Conservation (phyloP, 2,888 invertebrate species). For the Ornithoptera alexandrae region DNA sequence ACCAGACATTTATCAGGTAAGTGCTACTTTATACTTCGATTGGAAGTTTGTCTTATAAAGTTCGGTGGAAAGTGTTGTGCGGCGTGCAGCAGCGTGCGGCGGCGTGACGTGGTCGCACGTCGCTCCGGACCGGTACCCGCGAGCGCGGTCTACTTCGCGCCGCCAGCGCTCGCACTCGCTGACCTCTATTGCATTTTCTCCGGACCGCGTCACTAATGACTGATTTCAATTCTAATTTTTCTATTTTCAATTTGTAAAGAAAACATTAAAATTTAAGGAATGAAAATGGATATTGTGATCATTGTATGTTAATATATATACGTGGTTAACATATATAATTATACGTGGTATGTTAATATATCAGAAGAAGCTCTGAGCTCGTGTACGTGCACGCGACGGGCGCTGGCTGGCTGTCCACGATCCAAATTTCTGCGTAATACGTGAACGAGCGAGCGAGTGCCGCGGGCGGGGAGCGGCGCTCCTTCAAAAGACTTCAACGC, state of each 20-base stretch:
- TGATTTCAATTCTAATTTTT: no score
- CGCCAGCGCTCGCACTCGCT: slow-evolving; percentile 2
- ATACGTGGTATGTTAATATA: no score
- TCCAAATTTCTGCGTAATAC: no score
- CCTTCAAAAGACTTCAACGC: slow-evolving; percentile 31
- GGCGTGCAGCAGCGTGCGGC: neutral
- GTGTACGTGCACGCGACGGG: no score
- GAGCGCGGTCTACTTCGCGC: slow-evolving; percentile 21
- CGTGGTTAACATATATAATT: no score
- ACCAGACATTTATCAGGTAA: slow-evolving; percentile 74
- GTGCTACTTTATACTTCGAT: slow-evolving; percentile 26
- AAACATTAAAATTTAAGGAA: no score
- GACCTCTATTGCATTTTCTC: slow-evolving; percentile 16
- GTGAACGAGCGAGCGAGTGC: neutral
- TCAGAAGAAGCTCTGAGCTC: no score
- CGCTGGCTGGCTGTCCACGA: no score
- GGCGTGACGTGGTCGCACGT: slow-evolving; percentile 23
- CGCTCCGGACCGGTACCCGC: slow-evolving; percentile 23
- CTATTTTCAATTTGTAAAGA: no score
- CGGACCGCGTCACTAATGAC: neutral
- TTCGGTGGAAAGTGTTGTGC: slow-evolving; percentile 2
- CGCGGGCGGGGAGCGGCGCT: slow-evolving; percentile 8
- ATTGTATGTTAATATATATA: no score
- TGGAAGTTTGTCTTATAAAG: neutral
- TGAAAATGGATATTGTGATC: no score